Percentiles rank a stretch among this genome's conserved stretches.
These are phyloP conservation scores for Halocaridina rubra DNA, from an alignment of 2,888 invertebrate genomes.

Conservation along the genomic window DNA sequence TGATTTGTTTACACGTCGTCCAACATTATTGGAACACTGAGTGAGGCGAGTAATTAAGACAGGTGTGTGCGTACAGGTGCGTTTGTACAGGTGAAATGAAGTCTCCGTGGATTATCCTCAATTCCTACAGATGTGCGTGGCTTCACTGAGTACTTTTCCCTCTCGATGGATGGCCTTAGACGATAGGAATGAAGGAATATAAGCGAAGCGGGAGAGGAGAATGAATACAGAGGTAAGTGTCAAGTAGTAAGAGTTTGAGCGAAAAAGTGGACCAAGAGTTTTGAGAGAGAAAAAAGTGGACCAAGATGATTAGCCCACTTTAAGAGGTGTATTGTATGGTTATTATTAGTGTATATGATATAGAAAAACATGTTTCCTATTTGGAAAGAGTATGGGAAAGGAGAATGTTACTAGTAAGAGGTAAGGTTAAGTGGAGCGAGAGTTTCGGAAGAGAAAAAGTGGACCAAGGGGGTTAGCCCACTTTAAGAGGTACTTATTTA, in stretches of 20 bases:
- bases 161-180: slow-evolving; percentile 9
- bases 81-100: slow-evolving; percentile 19
- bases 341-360: too few relatives aligned
- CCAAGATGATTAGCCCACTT: not conserved
- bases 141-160: slow-evolving; percentile 1
- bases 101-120: slow-evolving; percentile 15
- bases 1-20: slow-evolving; percentile 24
- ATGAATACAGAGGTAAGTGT: slow-evolving; percentile 48
- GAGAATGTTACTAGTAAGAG: too few relatives aligned
- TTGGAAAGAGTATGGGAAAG: too few relatives aligned
- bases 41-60: slow-evolving; percentile 25
- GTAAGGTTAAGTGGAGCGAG: too few relatives aligned
- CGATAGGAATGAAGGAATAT: slow-evolving; percentile 38
- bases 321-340: too few relatives aligned
- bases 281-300: not conserved
- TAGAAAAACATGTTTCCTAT: too few relatives aligned
- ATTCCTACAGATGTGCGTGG: not conserved
- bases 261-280: too few relatives aligned
- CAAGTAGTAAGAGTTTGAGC: too few relatives aligned
- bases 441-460: too few relatives aligned
- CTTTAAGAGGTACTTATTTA: too few relatives aligned
- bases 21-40: slow-evolving; percentile 17
- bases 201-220: slow-evolving; percentile 44
- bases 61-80: slow-evolving; percentile 24
- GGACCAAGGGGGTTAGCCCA: too few relatives aligned